These are phyloP conservation scores for Lomographa bimaculata DNA, from an alignment of 2,888 invertebrate genomes.

Conservation along the genomic window DNA sequence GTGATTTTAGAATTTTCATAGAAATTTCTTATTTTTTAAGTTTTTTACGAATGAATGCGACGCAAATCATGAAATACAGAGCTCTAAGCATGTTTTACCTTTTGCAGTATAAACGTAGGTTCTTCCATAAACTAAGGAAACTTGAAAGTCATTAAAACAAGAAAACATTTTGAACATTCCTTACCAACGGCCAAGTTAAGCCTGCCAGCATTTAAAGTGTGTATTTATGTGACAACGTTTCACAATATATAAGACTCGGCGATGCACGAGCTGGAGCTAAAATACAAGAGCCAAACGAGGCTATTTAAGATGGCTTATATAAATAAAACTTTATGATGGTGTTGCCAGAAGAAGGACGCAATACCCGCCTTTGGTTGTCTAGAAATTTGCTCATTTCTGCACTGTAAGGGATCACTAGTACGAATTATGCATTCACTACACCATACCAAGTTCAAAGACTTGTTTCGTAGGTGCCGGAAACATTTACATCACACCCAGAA, in stretches of 20 bases:
- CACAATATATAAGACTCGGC: constrained; percentile 54
- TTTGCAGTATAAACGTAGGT: constrained; percentile 6
- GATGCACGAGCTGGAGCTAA: constrained; percentile 38
- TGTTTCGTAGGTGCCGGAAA: too few species aligned
- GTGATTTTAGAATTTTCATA: too few species aligned
- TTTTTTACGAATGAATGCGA: too few species aligned
- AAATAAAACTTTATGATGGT: constrained; percentile 44
- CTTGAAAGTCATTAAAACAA: background rate
- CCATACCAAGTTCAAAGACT: too few species aligned
- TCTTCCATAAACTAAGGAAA: background rate
- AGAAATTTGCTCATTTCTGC: too few species aligned
- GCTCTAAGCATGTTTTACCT: too few species aligned
- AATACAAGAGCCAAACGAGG: constrained; percentile 47
- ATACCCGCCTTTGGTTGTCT: too few species aligned
- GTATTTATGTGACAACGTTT: constrained; percentile 62
- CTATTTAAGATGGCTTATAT: constrained; percentile 45
- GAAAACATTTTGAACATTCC: background rate
- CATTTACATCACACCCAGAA: too few species aligned
- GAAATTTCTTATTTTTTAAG: too few species aligned
- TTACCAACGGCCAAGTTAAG: constrained; percentile 48
- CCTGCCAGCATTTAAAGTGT: constrained; percentile 52
- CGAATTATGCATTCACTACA: too few species aligned
- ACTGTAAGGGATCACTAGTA: too few species aligned
- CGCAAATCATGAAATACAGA: too few species aligned
- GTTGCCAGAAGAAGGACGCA: background rate